These are phyloP conservation scores for Pionites leucogaster DNA, from an alignment of 2,113 vertebrate species.

Conservation along the genomic window DNA sequence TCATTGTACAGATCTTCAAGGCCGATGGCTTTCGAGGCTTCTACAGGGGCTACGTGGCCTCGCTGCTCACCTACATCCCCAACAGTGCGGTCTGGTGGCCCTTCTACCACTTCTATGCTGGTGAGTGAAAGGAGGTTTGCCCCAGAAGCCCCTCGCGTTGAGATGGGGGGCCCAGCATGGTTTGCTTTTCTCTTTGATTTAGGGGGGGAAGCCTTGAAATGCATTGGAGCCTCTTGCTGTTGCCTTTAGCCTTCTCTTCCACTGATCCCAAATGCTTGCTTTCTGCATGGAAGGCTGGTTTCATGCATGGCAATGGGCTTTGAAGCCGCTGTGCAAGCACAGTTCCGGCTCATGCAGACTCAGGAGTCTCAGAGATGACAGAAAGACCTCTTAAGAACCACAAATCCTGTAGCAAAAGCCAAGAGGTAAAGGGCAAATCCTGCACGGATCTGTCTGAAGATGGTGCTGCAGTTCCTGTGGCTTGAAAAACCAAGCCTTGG, in stretches of 20 bases:
- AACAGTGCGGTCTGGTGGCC: conserved; percentile 99
- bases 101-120: conserved; percentile 96
- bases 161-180: rapidly evolving
- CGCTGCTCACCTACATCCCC: conserved; percentile 95
- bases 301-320: background rate
- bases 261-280: background rate
- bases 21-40: conserved; percentile 90
- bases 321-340: background rate
- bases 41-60: conserved; percentile 94
- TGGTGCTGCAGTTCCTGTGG: background rate
- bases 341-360: background rate
- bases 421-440: background rate
- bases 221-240: too few relatives aligned
- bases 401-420: background rate
- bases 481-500: background rate
- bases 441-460: background rate
- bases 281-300: background rate
- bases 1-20: conserved; percentile 88
- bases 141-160: rapidly evolving
- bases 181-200: background rate
- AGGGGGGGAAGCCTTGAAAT: background rate
- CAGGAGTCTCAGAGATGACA: background rate
- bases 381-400: background rate
- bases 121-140: conserved; percentile 69
- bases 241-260: background rate